These are phyloP conservation scores for Melanchra persicariae DNA, from an alignment of 2,888 invertebrate genomes.

Conservation along the genomic window DNA sequence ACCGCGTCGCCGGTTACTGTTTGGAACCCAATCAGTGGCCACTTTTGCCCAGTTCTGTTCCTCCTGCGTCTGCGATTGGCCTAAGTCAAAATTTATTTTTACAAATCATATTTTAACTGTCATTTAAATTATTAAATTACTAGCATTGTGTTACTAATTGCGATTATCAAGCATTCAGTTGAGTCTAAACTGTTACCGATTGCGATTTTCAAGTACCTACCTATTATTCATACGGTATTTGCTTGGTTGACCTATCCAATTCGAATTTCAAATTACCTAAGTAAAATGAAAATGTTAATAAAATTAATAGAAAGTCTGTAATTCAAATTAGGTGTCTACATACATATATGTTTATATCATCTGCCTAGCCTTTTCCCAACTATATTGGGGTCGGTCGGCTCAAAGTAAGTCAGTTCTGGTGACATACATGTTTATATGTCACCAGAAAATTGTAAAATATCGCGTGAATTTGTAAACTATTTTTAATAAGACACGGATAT, in stretches of 20 bases:
- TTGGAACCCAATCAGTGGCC: too few relatives aligned
- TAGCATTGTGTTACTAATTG: conserved; percentile 25
- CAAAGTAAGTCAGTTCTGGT: too few relatives aligned
- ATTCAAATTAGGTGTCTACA: background rate
- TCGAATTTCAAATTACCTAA: conserved; percentile 5
- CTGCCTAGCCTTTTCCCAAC: too few relatives aligned
- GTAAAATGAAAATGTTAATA: background rate
- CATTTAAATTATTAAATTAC: background rate
- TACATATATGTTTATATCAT: too few relatives aligned
- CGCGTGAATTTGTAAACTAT: too few relatives aligned
- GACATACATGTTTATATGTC: too few relatives aligned
- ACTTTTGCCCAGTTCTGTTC: too few relatives aligned
- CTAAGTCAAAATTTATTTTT: conserved; percentile 5
- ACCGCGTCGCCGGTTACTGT: too few relatives aligned
- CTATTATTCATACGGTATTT: background rate
- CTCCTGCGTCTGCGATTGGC: too few relatives aligned
- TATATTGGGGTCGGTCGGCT: too few relatives aligned
- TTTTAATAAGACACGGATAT: too few relatives aligned
- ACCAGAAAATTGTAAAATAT: too few relatives aligned
- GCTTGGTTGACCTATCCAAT: conserved; percentile 7
- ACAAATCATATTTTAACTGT: background rate
- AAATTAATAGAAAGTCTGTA: background rate
- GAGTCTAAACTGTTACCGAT: conserved; percentile 16
- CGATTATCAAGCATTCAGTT: conserved; percentile 15
- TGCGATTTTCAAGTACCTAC: conserved; percentile 16